These are phyloP conservation scores for Bombyx huttoni DNA, from an alignment of 2,888 invertebrate species.

Conservation along the genomic window DNA sequence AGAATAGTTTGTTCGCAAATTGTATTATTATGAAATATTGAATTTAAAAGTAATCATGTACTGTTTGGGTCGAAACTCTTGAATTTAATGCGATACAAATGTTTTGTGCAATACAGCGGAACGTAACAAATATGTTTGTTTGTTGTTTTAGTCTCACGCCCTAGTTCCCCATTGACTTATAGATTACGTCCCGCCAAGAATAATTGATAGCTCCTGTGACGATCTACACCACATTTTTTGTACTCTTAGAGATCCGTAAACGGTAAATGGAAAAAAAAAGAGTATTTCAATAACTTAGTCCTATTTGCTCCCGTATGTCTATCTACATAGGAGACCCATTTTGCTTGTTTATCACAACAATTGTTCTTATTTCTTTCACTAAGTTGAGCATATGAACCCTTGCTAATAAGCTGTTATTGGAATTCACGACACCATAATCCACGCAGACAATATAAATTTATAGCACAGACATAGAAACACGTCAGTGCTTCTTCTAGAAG, in stretches of 20 bases:
- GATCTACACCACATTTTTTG: not conserved
- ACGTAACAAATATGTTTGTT: not conserved
- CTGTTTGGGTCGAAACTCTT: not conserved
- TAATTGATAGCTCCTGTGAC: conserved; percentile 6
- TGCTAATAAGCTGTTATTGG: no score
- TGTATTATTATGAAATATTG: not conserved
- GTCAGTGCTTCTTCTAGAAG: no score
- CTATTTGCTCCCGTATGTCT: no score
- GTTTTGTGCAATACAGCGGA: not conserved
- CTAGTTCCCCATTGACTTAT: not conserved
- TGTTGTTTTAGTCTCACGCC: not conserved
- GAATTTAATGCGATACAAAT: not conserved
- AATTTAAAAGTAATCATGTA: not conserved
- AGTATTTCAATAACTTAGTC: not conserved
- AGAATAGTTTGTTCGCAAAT: not conserved
- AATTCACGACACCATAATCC: no score
- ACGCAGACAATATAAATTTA: no score
- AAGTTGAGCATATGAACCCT: no score
- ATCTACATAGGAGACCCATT: no score
- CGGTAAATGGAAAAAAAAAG: not conserved
- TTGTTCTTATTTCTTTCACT: no score
- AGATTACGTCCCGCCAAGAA: conserved; percentile 8
- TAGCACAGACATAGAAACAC: no score
- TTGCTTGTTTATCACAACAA: no score
- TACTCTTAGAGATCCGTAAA: not conserved